Percentiles rank a stretch among this genome's conserved stretches.
Conservation (phyloP, 1,140 invertebrate genomes). For the Pteromalus puparum region DNA sequence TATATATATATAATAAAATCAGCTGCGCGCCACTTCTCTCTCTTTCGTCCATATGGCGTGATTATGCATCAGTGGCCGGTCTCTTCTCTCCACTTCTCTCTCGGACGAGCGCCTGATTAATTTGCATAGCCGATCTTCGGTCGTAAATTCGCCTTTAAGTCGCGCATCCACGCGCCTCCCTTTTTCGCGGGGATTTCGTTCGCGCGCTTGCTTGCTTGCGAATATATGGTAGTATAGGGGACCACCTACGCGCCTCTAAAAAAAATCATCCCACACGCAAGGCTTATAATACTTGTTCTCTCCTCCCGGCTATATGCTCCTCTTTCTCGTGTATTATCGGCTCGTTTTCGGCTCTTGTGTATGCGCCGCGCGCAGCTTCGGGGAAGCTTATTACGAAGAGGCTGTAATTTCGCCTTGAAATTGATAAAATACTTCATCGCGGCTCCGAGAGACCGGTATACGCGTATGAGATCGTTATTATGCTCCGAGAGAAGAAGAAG, state of each 20-base stretch:
- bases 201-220: no score
- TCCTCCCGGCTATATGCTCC: neutral
- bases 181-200: constrained; percentile 18
- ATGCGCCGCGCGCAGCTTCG: neutral
- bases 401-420: no score
- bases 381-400: neutral
- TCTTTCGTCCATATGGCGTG: neutral
- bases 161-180: neutral
- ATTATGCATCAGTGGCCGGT: no score
- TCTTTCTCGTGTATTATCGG: neutral
- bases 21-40: neutral
- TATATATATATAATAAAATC: constrained; percentile 2
- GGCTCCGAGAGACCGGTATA: no score
- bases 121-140: constrained; percentile 32
- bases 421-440: no score
- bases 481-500: no score
- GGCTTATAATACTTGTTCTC: neutral
- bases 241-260: constrained; percentile 11
- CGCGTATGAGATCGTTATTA: no score
- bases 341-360: neutral
- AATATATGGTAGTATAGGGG: neutral
- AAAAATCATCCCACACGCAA: neutral
- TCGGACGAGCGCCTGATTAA: constrained; percentile 16
- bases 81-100: no score
- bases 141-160: constrained; percentile 6